Evolutionary conservation across 1,140 invertebrate genomes (phyloP).

Genomic region (Anastatus disparis): DNA sequence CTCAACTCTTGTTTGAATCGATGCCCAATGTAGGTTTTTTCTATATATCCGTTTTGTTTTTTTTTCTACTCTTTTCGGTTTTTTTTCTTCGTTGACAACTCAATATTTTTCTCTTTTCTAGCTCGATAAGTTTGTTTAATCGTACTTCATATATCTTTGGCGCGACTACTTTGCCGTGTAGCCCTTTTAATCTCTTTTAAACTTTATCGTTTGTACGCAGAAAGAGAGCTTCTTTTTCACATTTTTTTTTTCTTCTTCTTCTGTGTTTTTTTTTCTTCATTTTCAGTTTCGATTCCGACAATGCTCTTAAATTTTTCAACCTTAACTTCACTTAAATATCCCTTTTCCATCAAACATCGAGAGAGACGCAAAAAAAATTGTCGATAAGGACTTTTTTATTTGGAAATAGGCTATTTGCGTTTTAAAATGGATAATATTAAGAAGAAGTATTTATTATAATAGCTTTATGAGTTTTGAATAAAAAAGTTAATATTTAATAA

Average conservation of each 20-base stretch:
- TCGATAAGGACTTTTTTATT: too few species aligned
- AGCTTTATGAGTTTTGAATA: too few species aligned
- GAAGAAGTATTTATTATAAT: too few species aligned
- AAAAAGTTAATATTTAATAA: too few species aligned
- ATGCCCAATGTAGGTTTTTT: neutral
- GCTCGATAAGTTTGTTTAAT: constrained; percentile 25
- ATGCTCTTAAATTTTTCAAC: neutral
- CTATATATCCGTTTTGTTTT: neutral
- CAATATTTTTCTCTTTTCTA: neutral
- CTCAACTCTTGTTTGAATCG: neutral
- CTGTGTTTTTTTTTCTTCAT: too few species aligned
- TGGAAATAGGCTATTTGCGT: too few species aligned
- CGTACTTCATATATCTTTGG: constrained; percentile 1
- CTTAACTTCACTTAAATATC: too few species aligned
- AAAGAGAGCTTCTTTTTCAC: too few species aligned
- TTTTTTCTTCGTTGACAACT: neutral
- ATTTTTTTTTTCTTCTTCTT: too few species aligned
- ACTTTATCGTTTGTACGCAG: neutral
- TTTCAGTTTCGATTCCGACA: neutral
- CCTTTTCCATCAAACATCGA: too few species aligned
- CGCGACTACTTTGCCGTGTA: neutral
- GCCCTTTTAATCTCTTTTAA: neutral
- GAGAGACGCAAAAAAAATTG: too few species aligned
- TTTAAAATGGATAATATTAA: too few species aligned
- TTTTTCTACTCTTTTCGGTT: neutral